These are phyloP conservation scores for Limnephilus rhombicus DNA, from an alignment of 2,888 invertebrate species.

Conservation along the genomic window DNA sequence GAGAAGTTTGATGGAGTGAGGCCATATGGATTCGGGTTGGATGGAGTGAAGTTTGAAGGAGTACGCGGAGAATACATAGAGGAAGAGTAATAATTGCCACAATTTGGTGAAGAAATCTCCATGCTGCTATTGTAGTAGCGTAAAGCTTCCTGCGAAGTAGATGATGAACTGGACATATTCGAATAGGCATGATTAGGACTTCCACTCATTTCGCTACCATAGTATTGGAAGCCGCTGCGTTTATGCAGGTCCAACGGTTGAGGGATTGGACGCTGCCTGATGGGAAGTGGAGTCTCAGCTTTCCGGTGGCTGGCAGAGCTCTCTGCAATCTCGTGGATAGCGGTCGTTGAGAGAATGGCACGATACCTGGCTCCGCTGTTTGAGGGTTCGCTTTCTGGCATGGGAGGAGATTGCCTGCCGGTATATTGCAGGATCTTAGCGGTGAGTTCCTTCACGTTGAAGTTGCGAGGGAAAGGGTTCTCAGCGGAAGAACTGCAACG, in stretches of 20 bases:
- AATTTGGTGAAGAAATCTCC: not conserved
- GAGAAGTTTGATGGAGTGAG: not conserved
- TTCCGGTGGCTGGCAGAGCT: not conserved
- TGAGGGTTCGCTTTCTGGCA: not conserved
- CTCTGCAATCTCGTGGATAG: not conserved
- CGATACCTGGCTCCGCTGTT: not conserved
- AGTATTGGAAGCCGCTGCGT: not conserved
- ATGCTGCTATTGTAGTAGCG: not conserved
- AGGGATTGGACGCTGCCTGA: not conserved
- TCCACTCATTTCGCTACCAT: not conserved
- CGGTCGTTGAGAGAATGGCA: not conserved
- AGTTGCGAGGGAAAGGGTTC: not conserved
- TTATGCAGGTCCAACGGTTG: constrained; percentile 12
- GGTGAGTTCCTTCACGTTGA: constrained; percentile 12
- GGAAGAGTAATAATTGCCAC: not conserved
- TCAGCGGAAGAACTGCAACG: constrained; percentile 4
- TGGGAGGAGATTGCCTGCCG: not conserved
- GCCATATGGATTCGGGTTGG: not conserved
- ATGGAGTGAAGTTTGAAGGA: not conserved
- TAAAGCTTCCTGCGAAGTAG: not conserved
- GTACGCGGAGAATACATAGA: not conserved
- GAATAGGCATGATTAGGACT: not conserved
- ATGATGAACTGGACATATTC: not conserved
- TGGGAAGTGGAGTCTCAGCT: not conserved
- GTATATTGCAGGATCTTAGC: constrained; percentile 7